Evolutionary conservation across 2,113 vertebrate species (phyloP).

Genomic region (Siniperca knerii): DNA sequence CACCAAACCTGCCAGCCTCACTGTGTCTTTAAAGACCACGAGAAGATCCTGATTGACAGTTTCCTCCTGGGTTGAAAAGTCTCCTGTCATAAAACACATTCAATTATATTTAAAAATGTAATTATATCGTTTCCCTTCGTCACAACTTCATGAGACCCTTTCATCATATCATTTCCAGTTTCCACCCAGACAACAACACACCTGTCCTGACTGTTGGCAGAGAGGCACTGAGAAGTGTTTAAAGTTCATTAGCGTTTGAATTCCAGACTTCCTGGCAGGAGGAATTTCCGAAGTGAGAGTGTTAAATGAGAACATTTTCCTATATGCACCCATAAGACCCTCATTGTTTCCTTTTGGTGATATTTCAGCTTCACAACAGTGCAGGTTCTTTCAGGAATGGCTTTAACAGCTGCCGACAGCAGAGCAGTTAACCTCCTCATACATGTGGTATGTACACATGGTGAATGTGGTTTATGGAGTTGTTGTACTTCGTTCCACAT

Average conservation of each 20-base stretch:
- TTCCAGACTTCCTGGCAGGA: constrained; percentile 46
- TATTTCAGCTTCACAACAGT: background rate
- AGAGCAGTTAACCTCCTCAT: background rate
- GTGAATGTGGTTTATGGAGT: background rate
- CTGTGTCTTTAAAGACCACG: background rate
- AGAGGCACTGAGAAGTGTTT: background rate
- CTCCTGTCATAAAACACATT: constrained; percentile 5
- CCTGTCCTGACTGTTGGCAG: constrained; percentile 7
- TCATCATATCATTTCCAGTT: constrained; percentile 14
- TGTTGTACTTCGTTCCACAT: constrained; percentile 17
- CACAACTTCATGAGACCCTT: background rate
- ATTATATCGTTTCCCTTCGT: background rate
- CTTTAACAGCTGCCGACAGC: constrained; percentile 20
- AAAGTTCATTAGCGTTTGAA: constrained; percentile 26
- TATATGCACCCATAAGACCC: background rate
- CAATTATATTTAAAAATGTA: background rate
- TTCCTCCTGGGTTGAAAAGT: no score
- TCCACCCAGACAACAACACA: constrained; percentile 16
- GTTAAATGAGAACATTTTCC: constrained; percentile 42
- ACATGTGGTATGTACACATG: background rate
- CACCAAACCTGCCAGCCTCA: background rate
- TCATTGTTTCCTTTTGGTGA: background rate
- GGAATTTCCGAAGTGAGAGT: constrained; percentile 4
- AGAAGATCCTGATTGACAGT: background rate
- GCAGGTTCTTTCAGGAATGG: constrained; percentile 34